A percentile compares a stretch with the other conserved stretches of the same genome.
Evolutionary conservation across 2,888 invertebrate genomes (phyloP).

Genomic region (Cloeon dipterum): DNA sequence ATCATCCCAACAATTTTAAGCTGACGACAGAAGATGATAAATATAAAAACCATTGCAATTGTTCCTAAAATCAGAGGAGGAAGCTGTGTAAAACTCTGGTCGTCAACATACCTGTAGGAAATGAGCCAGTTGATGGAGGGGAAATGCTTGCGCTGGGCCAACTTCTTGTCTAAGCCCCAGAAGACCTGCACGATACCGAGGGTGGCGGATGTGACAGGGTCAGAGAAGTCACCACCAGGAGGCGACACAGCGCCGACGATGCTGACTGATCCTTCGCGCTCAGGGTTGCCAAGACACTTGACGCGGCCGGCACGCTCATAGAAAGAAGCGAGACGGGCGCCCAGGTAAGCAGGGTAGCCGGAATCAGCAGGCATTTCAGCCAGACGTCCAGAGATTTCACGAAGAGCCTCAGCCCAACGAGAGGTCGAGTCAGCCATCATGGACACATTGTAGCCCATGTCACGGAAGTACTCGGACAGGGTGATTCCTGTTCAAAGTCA

Average conservation of each 20-base stretch:
- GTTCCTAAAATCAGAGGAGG: neutral
- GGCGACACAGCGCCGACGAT: slow-evolving; percentile 99
- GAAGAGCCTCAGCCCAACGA: slow-evolving; percentile 98
- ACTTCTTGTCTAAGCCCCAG: slow-evolving; percentile 97
- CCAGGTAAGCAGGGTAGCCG: slow-evolving; percentile 97
- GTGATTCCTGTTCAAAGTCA: slow-evolving; percentile 92
- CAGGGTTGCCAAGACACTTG: slow-evolving; percentile 92
- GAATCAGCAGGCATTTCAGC: slow-evolving; percentile 99
- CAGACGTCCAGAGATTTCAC: slow-evolving; percentile 97
- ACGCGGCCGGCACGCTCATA: slow-evolving; percentile 98
- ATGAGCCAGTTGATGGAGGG: slow-evolving; percentile 99
- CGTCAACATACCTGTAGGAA: slow-evolving; percentile 46
- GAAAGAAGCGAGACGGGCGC: slow-evolving; percentile 94
- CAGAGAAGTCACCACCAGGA: slow-evolving; percentile 99
- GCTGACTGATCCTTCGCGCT: slow-evolving; percentile 94
- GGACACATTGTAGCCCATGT: slow-evolving; percentile 99
- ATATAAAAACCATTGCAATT: neutral
- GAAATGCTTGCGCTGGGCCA: slow-evolving; percentile 98
- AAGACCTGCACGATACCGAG: slow-evolving; percentile 98
- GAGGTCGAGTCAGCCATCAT: slow-evolving; percentile 99
- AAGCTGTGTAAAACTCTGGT: neutral
- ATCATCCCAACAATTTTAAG: neutral
- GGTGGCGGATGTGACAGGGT: slow-evolving; percentile 98
- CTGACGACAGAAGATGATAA: neutral
- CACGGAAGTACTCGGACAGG: slow-evolving; percentile 96